phyloP scores from a whole-genome alignment of 2,797 vertebrate species.

The Micropoecilia bifurca region DNA sequence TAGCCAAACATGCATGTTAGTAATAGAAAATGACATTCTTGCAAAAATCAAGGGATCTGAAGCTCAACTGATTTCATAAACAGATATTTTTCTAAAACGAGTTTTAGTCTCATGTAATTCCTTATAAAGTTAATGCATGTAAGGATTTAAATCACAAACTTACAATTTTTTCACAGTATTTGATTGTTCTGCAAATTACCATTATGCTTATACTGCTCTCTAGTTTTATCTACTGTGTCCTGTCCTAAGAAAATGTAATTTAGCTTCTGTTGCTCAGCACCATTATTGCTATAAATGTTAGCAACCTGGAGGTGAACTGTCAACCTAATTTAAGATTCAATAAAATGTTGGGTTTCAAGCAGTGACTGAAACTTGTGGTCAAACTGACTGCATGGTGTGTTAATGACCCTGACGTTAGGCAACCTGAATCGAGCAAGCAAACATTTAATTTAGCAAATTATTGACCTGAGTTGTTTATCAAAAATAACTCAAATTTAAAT shows the following conservation, averaged over 20 bases:
- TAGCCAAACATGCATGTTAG: background rate
- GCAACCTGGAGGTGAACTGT: background rate
- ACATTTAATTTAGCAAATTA: background rate
- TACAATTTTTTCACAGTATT: background rate
- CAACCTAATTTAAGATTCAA: background rate
- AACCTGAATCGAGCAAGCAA: background rate
- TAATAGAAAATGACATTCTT: background rate
- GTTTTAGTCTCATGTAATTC: background rate
- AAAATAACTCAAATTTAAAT: background rate
- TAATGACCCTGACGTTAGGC: background rate
- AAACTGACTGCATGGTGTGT: background rate
- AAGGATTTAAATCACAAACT: background rate
- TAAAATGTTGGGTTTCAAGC: background rate
- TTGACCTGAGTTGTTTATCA: background rate
- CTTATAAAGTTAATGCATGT: background rate
- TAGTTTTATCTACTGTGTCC: background rate
- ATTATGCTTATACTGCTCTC: background rate
- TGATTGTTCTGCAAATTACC: background rate
- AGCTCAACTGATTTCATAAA: background rate
- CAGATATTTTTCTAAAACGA: background rate
- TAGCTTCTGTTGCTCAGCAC: background rate
- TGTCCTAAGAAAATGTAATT: background rate
- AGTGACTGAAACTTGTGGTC: background rate
- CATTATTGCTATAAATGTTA: background rate
- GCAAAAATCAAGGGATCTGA: background rate